Base-by-base conservation (phyloP, 23 tunicate species). In the Diplosoma virens region DNA sequence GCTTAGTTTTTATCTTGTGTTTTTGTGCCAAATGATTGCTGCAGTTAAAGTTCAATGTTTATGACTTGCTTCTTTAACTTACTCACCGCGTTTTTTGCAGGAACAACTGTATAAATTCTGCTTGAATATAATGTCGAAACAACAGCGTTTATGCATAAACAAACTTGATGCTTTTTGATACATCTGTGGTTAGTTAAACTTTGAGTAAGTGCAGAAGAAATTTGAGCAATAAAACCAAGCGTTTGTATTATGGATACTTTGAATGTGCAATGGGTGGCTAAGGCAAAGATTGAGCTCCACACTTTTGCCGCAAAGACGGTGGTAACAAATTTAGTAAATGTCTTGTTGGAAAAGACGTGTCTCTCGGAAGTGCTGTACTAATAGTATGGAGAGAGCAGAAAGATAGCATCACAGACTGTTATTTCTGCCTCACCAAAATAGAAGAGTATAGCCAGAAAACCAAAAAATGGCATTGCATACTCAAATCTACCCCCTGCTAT, bases 391-490 rank as follows among this genome's bases (percentile, higher is more conserved):
- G 65, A n/a, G 26, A n/a, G n/a, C 65, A 58, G 65, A 58, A 58
- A 58, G 65, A 58, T 22, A 6, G 21, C 65, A 58, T 22, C 21
- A 58, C 65, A 58, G n/a, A 58, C 65, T 58, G 65, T 58, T 58
- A 58, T 58, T 58, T 58, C 65, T 58, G 65, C 65, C 65, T 58
- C 21, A n/a, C 65, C 65, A 58, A 58, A 58, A n/a, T 58, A 58
- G 65, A 58, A 58, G 65, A 23, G 65, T 58, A n/a, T 58, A 58
- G n/a, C 65, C 26, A 58, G 65, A 58, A 58, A 58, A 58, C 65
- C n/a, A 20, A 11, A 58, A 46, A 58, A 58, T 6, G 6, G 26
- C 26, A 58, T 58, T n/a, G 25, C 65, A n/a, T 58, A 58, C 21
- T 22, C 65, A 58, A 58, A 58, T 58, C 65, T 58, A 58, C 65